These are phyloP conservation scores for Mnemiopsis leidyi DNA, from an alignment of 37 sponge, comb jelly and placozoan species.

Conservation along the genomic window DNA sequence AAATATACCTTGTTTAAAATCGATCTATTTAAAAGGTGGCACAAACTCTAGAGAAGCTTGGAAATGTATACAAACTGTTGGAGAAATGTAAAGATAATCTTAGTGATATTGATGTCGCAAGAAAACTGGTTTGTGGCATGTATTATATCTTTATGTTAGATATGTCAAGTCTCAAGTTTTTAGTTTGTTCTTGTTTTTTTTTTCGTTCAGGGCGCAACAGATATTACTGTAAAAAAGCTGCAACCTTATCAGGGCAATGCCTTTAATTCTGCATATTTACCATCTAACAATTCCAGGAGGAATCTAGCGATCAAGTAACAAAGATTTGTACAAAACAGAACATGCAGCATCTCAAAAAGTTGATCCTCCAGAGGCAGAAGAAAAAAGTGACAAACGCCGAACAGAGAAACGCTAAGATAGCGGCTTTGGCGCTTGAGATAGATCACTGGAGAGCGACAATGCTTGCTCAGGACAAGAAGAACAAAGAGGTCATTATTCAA, in stretches of 20 bases:
- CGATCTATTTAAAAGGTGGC: background rate
- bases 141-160: no score
- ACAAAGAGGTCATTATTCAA: constrained; percentile 8
- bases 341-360: background rate
- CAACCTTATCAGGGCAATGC: background rate
- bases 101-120: background rate
- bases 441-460: constrained; percentile 58
- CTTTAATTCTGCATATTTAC: background rate
- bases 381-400: background rate
- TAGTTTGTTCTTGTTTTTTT: no score
- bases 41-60: constrained; percentile 7
- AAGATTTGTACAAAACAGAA: background rate
- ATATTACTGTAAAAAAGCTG: no score
- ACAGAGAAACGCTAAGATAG: background rate
- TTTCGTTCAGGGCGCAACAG: no score
- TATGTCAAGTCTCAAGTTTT: no score
- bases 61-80: constrained; percentile 31
- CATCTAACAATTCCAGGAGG: constrained; percentile 34
- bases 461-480: constrained; percentile 52
- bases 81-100: constrained; percentile 50
- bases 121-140: constrained; percentile 33
- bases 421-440: constrained; percentile 45
- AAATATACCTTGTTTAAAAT: no score
- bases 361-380: background rate
- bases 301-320: background rate